Evolutionary conservation across 2,797 vertebrate species (phyloP).

Genomic region (Thripadectes ignobilis): DNA sequence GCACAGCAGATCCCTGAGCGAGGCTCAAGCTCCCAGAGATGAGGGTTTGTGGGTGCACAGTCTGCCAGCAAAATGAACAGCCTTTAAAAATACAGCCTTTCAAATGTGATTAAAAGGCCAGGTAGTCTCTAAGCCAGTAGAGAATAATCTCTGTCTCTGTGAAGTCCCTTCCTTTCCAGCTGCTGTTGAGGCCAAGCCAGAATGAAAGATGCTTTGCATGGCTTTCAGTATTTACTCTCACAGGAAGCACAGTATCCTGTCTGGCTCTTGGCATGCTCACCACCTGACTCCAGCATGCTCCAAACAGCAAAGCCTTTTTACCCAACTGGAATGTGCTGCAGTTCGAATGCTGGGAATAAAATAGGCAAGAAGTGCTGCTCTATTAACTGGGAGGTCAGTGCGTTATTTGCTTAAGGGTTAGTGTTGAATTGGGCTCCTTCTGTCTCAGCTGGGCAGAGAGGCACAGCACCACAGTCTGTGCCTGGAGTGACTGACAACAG

Average conservation of each 20-base stretch:
- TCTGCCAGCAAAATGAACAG: neutral
- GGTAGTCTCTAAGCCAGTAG: slow-evolving; percentile 7
- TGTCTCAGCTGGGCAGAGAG: neutral
- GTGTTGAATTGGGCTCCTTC: neutral
- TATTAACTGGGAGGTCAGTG: slow-evolving; percentile 5
- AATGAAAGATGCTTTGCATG: slow-evolving; percentile 52
- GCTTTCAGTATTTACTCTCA: slow-evolving; percentile 50
- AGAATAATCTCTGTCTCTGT: slow-evolving; percentile 45
- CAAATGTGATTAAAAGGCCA: neutral
- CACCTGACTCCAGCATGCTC: slow-evolving; percentile 54
- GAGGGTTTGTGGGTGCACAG: neutral
- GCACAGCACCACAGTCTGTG: fast-evolving
- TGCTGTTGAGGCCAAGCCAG: slow-evolving; percentile 6
- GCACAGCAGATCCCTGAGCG: neutral
- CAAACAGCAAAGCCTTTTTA: slow-evolving; percentile 60
- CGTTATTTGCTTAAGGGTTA: neutral
- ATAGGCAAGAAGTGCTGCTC: slow-evolving; percentile 42
- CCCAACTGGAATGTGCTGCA: slow-evolving; percentile 48
- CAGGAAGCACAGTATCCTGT: slow-evolving; percentile 72
- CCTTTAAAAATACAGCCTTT: slow-evolving; percentile 3
- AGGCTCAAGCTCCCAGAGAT: neutral
- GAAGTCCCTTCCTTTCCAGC: slow-evolving; percentile 13
- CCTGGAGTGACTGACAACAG: fast-evolving
- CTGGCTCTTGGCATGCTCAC: slow-evolving; percentile 60
- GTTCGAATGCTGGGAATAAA: slow-evolving; percentile 41